Base-by-base conservation (phyloP, 2,113 vertebrate species). In the Uria lomvia region DNA sequence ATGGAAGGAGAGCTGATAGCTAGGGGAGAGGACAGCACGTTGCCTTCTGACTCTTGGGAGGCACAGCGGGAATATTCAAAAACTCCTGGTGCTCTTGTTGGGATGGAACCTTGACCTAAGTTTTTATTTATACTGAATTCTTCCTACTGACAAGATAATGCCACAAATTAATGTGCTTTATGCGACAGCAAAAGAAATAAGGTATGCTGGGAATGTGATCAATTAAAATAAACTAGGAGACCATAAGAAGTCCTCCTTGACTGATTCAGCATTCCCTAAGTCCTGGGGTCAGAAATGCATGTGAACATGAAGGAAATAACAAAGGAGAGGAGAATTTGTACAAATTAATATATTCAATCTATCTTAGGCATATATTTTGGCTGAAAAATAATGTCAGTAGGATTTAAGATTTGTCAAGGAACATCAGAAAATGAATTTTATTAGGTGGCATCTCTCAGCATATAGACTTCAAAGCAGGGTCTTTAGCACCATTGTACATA, bases 81-180 rank as follows among this genome's bases (percentile, higher is more conserved):
- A 88, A 47, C n/a, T 63, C 63, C 40, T 45, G 24, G 42, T 81
- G 27, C 10, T 81, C 83, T 65, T 0, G 0, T 74, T 68, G 60
- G 40, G 49, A 78, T 60, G 21, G 40, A 74, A 17, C 62, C 52
- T 93, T 72, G 56, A 52, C 19, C 65, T 86, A 50, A 92, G 74
- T 27, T 94, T 50, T 66, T 84, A 53, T 73, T 94, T 79, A 75
- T 30, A 50, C 29, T 1, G 1, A 92, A 85, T 47, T 79, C 49
- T 85, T 90, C 56, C 30, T 85, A 75, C 79, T 17, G 62, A 85
- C 91, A 85, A 94, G 94, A 94, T 49, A 92, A 65, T 65, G 23
- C 5, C 49, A 94, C 24, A 91, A 88, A 92, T 90, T 72, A 78
- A 27, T 0, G 1, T 76, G 58, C 3, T 85, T 85, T 47, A 83